phyloP scores from a whole-genome alignment of 2,797 vertebrate genomes.

The Helarctos malayanus region DNA sequence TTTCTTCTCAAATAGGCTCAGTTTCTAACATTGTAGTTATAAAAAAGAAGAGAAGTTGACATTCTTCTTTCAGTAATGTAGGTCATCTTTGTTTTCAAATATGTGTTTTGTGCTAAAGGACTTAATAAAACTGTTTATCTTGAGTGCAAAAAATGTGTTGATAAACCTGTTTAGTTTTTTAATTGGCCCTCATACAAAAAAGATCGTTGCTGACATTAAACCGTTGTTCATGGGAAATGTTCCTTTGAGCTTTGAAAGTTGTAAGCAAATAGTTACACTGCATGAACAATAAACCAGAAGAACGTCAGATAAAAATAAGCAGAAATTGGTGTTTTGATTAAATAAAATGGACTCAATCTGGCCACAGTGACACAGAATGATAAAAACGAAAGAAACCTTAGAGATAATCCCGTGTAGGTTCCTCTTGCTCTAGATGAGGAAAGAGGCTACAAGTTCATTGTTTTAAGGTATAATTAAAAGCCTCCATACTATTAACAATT shows the following conservation, averaged over 20 bases:
- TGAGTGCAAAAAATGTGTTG: not conserved
- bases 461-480: not conserved
- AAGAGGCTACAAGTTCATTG: not conserved
- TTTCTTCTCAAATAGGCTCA: not conserved
- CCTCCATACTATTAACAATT: not conserved
- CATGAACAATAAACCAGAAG: not conserved
- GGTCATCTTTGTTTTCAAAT: slow-evolving; percentile 24
- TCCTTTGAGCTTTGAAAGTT: not conserved
- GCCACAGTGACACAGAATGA: not conserved
- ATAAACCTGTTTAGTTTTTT: not conserved
- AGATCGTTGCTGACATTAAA: not conserved
- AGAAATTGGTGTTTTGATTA: slow-evolving; percentile 32
- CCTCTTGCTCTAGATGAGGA: not conserved
- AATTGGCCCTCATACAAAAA: not conserved
- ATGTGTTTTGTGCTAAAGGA: not conserved
- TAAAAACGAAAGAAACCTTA: not conserved
- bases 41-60: not conserved
- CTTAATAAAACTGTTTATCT: not conserved
- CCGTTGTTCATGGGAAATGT: not conserved
- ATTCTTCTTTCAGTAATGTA: not conserved
- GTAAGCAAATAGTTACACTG: not conserved
- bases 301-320: not conserved
- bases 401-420: not conserved
- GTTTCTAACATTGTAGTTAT: not conserved
- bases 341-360: not conserved